Evolutionary conservation across 2,113 vertebrate genomes (phyloP).

Genomic region (Orientallactaga bullata): DNA sequence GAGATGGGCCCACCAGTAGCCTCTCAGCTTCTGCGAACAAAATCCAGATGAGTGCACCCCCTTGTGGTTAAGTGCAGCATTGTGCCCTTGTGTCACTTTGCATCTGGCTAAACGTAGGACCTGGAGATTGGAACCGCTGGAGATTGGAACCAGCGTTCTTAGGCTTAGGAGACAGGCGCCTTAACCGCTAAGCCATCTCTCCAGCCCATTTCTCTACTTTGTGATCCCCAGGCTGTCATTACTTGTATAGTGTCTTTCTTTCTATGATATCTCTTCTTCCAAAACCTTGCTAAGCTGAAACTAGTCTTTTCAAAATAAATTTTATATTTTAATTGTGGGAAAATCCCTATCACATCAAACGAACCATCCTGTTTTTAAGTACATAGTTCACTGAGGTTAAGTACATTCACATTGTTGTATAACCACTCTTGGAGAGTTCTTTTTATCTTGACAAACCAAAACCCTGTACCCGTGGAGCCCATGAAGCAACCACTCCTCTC

Average conservation of each 20-base stretch:
- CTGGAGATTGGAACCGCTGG: too few species aligned
- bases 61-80: too few species aligned
- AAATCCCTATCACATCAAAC: conserved; percentile 5
- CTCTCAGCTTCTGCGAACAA: too few species aligned
- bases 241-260: background rate
- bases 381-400: background rate
- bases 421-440: background rate
- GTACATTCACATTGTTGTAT: background rate
- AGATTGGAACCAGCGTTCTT: too few species aligned
- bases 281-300: background rate
- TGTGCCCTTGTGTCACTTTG: too few species aligned
- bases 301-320: conserved; percentile 3
- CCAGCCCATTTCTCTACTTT: conserved; percentile 11
- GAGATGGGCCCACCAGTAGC: too few species aligned
- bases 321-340: conserved; percentile 16
- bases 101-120: too few species aligned
- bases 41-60: too few species aligned
- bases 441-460: conserved; percentile 18
- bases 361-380: background rate
- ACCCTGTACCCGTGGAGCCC: background rate
- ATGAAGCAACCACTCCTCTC: too few species aligned
- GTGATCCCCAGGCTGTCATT: background rate
- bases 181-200: too few species aligned
- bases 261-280: background rate
- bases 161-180: too few species aligned